phyloP scores from a whole-genome alignment of 2,797 vertebrate genomes.

The Enteromius afrohamiltoni region DNA sequence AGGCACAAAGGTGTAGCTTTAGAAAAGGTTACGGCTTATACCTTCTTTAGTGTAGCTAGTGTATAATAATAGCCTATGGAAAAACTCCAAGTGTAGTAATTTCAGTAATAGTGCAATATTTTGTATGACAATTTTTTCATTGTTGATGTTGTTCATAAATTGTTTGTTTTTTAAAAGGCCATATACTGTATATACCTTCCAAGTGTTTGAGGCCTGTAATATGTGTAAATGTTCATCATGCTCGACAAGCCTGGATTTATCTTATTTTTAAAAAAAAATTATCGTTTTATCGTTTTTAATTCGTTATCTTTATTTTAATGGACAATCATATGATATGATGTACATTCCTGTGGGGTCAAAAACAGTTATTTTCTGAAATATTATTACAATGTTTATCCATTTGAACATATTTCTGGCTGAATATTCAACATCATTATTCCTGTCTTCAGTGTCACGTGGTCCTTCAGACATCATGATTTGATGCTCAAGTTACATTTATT shows the following conservation, averaged over 20 bases:
- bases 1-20: neutral
- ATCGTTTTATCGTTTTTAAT: no score
- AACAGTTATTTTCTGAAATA: neutral
- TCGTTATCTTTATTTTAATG: neutral
- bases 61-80: neutral
- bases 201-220: neutral
- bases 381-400: neutral
- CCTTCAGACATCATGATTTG: neutral
- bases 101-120: neutral
- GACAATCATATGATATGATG: neutral
- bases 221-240: neutral
- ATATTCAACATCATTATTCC: neutral
- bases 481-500: neutral
- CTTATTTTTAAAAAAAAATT: no score
- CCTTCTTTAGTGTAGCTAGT: neutral
- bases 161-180: neutral
- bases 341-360: neutral
- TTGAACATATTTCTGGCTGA: neutral
- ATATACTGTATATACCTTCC: neutral
- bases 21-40: neutral
- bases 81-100: neutral
- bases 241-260: neutral
- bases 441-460: neutral
- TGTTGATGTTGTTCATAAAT: neutral
- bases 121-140: neutral